Conservation (phyloP, 2,797 vertebrate genomes). For the Adelosebastes latens region DNA sequence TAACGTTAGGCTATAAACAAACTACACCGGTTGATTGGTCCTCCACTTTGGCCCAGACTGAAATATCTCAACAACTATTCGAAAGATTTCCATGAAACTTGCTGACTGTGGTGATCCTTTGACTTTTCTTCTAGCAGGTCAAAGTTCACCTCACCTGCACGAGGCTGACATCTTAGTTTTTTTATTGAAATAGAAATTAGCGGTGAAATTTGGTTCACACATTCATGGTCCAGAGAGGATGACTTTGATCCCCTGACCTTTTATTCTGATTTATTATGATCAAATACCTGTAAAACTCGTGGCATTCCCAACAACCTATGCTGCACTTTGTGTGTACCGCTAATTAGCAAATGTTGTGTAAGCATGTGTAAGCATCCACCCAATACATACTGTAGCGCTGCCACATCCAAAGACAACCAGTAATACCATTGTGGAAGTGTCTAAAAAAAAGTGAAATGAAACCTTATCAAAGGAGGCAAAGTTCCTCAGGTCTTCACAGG, state of each 20-base stretch:
- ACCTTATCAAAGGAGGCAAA: slow-evolving; percentile 91
- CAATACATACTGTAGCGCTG: not conserved
- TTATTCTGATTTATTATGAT: not conserved
- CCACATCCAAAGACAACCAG: not conserved
- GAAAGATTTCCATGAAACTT: not conserved
- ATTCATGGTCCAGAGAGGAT: not conserved
- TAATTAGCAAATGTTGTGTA: not conserved
- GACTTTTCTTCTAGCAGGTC: not conserved
- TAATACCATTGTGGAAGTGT: not conserved
- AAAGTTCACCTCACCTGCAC: no score
- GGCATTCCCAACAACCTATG: not conserved
- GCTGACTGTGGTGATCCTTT: not conserved
- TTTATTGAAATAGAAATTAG: no score
- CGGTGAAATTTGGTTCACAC: no score
- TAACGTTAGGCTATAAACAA: no score
- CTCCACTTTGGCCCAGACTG: no score
- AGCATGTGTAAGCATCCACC: not conserved
- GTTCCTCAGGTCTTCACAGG: slow-evolving; percentile 87
- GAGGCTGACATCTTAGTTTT: no score
- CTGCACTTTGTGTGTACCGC: not conserved
- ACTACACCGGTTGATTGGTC: no score
- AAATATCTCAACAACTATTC: not conserved
- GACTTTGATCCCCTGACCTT: not conserved
- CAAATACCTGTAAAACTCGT: not conserved
- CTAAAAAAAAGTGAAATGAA: not conserved